phyloP scores from a whole-genome alignment of 2,113 vertebrate species.

The Clarias gariepinus region DNA sequence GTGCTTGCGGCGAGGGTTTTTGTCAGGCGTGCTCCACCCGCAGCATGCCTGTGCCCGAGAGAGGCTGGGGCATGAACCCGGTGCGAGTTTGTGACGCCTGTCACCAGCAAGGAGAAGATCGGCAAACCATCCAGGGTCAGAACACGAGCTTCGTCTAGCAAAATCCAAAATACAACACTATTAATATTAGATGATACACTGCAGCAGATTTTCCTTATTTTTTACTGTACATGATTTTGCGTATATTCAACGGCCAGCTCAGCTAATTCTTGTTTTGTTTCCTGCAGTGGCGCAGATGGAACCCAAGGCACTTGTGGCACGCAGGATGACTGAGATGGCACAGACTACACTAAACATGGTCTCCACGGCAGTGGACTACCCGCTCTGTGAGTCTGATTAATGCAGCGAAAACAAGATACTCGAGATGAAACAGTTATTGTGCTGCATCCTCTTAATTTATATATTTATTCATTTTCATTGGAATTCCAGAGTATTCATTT shows the following conservation, averaged over 20 bases:
- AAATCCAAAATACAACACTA: background rate
- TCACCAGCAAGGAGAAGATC: conserved; percentile 66
- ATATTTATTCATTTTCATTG: no score
- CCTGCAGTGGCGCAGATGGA: conserved; percentile 65
- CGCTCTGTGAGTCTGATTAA: conserved; percentile 73
- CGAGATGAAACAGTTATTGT: no score
- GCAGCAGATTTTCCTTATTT: background rate
- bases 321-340: conserved; percentile 77
- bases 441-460: no score
- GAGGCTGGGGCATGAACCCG: conserved; percentile 76
- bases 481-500: no score
- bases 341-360: conserved; percentile 78
- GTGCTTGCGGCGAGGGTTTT: conserved; percentile 80
- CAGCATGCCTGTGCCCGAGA: conserved; percentile 77
- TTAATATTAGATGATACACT: background rate
- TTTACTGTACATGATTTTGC: background rate
- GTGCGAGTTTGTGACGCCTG: conserved; percentile 78
- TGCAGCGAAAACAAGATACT: background rate
- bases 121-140: conserved; percentile 63
- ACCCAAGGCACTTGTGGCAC: conserved; percentile 73
- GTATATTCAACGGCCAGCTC: background rate
- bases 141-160: background rate
- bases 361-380: conserved; percentile 76
- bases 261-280: background rate
- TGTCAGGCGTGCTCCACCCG: conserved; percentile 77